phyloP scores from a whole-genome alignment of 2,113 vertebrate genomes.

The Helogale parvula region DNA sequence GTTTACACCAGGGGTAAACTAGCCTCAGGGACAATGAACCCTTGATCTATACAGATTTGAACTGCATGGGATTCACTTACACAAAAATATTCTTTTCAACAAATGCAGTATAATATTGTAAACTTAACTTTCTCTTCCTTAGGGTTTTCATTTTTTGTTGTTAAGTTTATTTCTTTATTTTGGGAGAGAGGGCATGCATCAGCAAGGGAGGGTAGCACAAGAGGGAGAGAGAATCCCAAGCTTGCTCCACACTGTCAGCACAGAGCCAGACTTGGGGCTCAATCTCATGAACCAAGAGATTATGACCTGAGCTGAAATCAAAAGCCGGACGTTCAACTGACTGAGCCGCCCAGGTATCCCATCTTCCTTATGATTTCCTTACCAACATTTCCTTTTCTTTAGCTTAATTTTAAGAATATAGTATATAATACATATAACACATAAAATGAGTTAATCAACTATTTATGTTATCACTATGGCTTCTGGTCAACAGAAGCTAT shows the following conservation, averaged over 20 bases:
- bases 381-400: not conserved
- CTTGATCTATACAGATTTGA: not conserved
- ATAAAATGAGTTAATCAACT: not conserved
- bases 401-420: not conserved
- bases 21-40: not conserved
- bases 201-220: no score
- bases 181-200: no score
- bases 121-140: not conserved
- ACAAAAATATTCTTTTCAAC: not conserved
- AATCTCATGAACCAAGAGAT: no score
- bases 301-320: no score
- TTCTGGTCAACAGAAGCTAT: not conserved
- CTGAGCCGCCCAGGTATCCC: no score
- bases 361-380: not conserved
- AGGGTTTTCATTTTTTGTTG: no score
- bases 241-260: no score
- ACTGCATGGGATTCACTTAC: not conserved
- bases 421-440: not conserved
- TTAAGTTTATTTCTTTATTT: no score
- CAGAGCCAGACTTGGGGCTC: no score
- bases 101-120: not conserved
- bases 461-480: not conserved
- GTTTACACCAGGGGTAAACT: not conserved
- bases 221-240: no score
- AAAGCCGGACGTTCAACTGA: no score